Evolutionary conservation across 2,113 vertebrate genomes (phyloP), one percentile per base, ranked within the genome.

Genomic region (Callorhinus ursinus): DNA sequence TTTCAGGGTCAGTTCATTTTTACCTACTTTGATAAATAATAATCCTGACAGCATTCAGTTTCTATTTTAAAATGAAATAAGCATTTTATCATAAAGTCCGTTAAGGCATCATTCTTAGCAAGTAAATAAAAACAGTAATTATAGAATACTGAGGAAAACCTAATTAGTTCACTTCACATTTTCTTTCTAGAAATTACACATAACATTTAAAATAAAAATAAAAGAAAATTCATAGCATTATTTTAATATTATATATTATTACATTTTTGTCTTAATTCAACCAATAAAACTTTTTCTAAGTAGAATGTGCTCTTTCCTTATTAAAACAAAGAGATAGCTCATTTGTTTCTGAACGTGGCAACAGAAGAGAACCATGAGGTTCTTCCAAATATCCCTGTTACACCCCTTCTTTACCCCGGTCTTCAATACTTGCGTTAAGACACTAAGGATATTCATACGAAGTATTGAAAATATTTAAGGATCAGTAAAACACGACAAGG

Each of bases 1-100:
- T 67, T 98, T 81, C 97, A 96, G 59, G 92, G 90, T 98, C 94
- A 97, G 39, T 81, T 96, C 81, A 87, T 87, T 97, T 98, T 13
- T 74, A 92, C 53, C 53, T 95, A 83, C 42, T 90, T 82, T 51
- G 5, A 95, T 82, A 28, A 98, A 95, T 93, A 97, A 82, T 72
- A 92, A 93, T 96, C 57, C 42, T n/a, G 18, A 86, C 65, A 69
- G 16, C 82, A 69, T n/a, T 90, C 39, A 61, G 59, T 76, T 85
- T 96, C 59, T 89, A 36, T 67, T 95, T 91, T 46, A 67, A 88
- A 95, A 88, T 90, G n/a, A 92, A 96, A 79, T 77, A 39, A 89
- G 26, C 16, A 71, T 81, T 88, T 92, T 53, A 69, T 87, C 11
- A 88, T 53, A 90, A 81, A 96, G 81, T 69, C 4, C 86, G 31